Evolutionary conservation across 1,140 invertebrate genomes (phyloP).

Genomic region (Ditylenchus dipsaci): DNA sequence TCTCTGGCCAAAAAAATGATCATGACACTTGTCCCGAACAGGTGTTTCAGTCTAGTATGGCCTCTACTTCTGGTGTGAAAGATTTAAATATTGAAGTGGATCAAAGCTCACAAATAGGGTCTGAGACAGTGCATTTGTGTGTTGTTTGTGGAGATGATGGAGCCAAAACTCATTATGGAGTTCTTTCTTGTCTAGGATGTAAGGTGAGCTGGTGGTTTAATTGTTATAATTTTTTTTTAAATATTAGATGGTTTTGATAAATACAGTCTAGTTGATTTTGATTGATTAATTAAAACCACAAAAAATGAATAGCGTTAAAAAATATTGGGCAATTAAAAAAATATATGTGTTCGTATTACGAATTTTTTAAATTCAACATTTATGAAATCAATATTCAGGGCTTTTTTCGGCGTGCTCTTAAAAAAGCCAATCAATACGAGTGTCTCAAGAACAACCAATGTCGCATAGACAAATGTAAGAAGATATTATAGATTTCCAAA

Average conservation of each 20-base stretch:
- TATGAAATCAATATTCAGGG: conserved; percentile 29
- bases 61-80: background rate
- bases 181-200: conserved; percentile 50
- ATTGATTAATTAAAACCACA: background rate
- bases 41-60: no score
- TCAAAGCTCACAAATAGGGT: background rate
- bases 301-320: background rate
- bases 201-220: conserved; percentile 16
- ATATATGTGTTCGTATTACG: background rate
- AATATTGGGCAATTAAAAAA: background rate
- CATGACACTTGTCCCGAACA: no score
- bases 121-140: conserved; percentile 8
- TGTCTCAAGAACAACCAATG: conserved; percentile 51
- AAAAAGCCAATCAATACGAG: conserved; percentile 56
- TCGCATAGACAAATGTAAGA: conserved; percentile 44
- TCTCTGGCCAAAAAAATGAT: no score
- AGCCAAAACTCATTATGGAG: conserved; percentile 46
- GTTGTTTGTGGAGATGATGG: conserved; percentile 28
- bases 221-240: background rate
- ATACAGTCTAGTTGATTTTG: background rate
- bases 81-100: background rate
- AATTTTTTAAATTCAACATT: conserved; percentile 9
- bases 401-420: conserved; percentile 53
- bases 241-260: background rate
- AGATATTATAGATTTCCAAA: background rate